These are phyloP conservation scores for Betta splendens DNA, from an alignment of 2,797 vertebrate species.

Conservation along the genomic window DNA sequence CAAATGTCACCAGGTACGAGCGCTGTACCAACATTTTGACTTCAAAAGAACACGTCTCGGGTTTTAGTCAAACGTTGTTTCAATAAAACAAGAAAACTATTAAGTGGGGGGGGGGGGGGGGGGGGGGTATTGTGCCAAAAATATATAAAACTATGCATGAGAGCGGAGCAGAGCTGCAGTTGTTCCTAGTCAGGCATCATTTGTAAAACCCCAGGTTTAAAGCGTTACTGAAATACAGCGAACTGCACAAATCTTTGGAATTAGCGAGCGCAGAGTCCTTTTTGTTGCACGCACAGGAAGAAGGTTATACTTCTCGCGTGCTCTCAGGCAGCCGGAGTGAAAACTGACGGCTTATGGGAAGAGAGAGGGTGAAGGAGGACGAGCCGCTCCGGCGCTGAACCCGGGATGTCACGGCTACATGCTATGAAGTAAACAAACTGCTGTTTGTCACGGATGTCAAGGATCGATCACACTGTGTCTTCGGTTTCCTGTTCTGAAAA, in stretches of 20 bases:
- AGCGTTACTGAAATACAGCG: constrained; percentile 15
- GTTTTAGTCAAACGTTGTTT: constrained; percentile 27
- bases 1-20: constrained; percentile 52
- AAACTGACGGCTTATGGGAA: constrained; percentile 6
- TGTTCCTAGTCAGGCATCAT: constrained; percentile 25
- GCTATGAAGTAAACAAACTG: not conserved
- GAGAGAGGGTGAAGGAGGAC: constrained; percentile 3
- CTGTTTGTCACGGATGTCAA: no score
- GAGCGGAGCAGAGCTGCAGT: not conserved
- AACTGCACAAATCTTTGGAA: constrained; percentile 2
- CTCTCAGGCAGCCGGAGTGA: constrained; percentile 11
- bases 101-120: constrained; percentile 6
- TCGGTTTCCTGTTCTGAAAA: not conserved
- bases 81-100: constrained; percentile 26
- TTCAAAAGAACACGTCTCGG: constrained; percentile 39
- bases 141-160: constrained; percentile 24
- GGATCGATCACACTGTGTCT: no score
- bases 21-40: constrained; percentile 41
- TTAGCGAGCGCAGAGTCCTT: constrained; percentile 17
- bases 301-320: constrained; percentile 4
- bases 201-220: constrained; percentile 16
- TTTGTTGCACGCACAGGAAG: not conserved
- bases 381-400: constrained; percentile 4
- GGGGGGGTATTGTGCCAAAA: constrained; percentile 31
- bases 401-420: not conserved